Evolutionary conservation across 2,797 vertebrate genomes (phyloP).

Genomic region (Pseudochirops corinnae): DNA sequence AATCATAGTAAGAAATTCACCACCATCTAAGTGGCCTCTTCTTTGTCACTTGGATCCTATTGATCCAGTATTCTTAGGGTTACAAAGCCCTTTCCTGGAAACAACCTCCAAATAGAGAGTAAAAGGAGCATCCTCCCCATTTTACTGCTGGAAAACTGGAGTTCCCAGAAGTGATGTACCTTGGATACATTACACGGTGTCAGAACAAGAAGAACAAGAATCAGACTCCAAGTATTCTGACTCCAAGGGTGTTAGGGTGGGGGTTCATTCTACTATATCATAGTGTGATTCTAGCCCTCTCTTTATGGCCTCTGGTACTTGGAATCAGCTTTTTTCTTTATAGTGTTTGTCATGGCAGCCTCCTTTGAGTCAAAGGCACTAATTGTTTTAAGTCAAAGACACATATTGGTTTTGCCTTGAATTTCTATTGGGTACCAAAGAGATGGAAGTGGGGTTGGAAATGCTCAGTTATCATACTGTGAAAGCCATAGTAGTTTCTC

Average conservation of each 20-base stretch:
- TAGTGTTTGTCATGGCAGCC: neutral
- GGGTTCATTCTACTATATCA: neutral
- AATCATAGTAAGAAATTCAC: neutral
- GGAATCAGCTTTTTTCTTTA: neutral
- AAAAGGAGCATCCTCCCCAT: neutral
- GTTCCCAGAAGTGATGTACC: neutral
- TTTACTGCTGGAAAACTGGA: neutral
- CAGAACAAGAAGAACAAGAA: neutral
- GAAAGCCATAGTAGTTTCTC: too few species aligned
- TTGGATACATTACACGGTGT: neutral
- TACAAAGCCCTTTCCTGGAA: neutral
- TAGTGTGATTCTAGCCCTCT: neutral
- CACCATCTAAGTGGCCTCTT: neutral
- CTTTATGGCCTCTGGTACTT: neutral
- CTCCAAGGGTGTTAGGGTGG: neutral
- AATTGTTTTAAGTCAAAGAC: too few species aligned
- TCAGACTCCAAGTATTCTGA: neutral
- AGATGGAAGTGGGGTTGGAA: neutral
- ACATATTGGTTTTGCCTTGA: too few species aligned
- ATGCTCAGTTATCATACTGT: neutral
- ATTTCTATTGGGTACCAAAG: too few species aligned
- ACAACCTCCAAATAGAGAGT: neutral
- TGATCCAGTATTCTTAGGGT: neutral
- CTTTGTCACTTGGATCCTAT: neutral
- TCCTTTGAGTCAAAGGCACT: too few species aligned